Evolutionary conservation across 37 sponge, comb jelly and placozoan genomes (phyloP).

Genomic region (Spongia lamella): DNA sequence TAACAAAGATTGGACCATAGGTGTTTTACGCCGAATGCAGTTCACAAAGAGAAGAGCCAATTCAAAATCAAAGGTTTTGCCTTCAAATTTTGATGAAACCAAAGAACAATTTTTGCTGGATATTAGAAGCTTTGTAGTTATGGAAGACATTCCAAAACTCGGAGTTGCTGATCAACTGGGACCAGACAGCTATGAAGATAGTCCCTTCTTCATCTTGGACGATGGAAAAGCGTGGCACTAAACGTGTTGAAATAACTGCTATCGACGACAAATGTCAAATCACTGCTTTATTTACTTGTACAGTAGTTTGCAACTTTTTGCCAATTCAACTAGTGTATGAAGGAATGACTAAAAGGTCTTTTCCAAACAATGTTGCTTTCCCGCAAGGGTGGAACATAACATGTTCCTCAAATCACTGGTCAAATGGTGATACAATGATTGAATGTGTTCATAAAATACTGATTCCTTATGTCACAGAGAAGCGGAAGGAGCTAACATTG

Average conservation of each 20-base stretch:
- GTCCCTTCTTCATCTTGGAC: conserved; percentile 5
- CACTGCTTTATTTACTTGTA: conserved; percentile 5
- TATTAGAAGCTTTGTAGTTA: not conserved
- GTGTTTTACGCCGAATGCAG: not conserved
- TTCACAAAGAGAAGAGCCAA: conserved; percentile 4
- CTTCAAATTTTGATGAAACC: not conserved
- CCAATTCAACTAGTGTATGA: no score
- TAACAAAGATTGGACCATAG: not conserved
- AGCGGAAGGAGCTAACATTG: not conserved
- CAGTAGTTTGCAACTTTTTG: conserved; percentile 1
- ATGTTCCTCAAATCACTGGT: conserved; percentile 1
- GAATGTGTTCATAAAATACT: not conserved
- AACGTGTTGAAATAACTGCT: not conserved
- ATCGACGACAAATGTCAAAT: conserved; percentile 2
- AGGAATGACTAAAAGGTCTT: not conserved
- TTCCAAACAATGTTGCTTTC: conserved; percentile 2
- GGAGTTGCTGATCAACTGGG: not conserved
- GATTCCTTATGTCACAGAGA: not conserved
- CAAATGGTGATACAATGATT: not conserved
- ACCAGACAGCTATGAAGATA: not conserved
- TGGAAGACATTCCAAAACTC: no score
- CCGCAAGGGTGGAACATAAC: not conserved
- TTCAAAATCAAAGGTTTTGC: not conserved
- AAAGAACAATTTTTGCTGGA: not conserved
- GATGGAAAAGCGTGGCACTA: not conserved